Evolutionary conservation across 2,113 vertebrate genomes (phyloP).

Genomic region (Lagopus muta): DNA sequence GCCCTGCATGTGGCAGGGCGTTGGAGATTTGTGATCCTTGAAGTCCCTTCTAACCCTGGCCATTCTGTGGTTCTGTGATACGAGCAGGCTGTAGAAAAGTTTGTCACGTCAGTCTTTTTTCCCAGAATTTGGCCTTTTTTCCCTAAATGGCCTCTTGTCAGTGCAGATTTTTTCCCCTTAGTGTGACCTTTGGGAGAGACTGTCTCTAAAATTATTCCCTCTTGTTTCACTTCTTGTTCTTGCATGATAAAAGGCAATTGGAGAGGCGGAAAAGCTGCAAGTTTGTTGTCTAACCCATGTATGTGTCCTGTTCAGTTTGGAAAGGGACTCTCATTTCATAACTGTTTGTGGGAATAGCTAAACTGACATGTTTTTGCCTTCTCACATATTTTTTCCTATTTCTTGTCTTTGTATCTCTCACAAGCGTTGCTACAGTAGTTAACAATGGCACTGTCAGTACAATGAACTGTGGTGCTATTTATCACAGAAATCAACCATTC

Average conservation of each 20-base stretch:
- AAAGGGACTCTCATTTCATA: not conserved
- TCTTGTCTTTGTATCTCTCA: not conserved
- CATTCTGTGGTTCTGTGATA: not conserved
- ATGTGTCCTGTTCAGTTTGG: not conserved
- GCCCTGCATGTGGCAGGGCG: too few relatives aligned
- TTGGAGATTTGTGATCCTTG: too few relatives aligned
- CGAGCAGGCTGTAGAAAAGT: not conserved
- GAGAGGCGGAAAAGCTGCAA: not conserved
- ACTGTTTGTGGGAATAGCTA: not conserved
- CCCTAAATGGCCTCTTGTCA: not conserved
- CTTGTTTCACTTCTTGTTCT: not conserved
- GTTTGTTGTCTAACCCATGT: not conserved
- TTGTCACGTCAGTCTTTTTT: not conserved
- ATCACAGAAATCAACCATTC: not conserved
- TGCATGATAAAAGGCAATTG: not conserved
- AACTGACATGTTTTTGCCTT: not conserved
- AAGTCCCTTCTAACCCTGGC: too few relatives aligned
- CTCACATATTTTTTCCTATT: not conserved
- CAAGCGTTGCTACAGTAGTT: not conserved
- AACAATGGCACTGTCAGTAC: not conserved
- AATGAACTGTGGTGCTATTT: not conserved
- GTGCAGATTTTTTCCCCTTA: not conserved
- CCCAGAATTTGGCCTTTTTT: not conserved
- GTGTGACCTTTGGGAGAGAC: not conserved
- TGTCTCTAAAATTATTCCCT: not conserved